Evolutionary conservation across 37 sponge, comb jelly and placozoan species (phyloP), one percentile per base, ranked within the genome.

Genomic region (Diacarnus erythraeanus): DNA sequence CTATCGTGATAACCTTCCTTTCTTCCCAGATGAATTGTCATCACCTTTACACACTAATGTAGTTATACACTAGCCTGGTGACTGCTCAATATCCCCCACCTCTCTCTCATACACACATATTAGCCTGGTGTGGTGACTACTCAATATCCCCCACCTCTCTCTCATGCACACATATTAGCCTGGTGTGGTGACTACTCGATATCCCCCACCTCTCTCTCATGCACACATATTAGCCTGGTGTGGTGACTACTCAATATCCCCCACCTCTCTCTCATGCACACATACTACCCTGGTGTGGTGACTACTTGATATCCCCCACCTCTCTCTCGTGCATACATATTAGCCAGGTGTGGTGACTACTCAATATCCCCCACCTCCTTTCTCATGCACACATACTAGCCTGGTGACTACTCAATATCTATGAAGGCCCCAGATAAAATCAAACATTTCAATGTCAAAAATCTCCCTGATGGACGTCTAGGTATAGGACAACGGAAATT

Each of bases 381-480:
- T 29, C 12, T 18, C 37, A 15, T 67, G 5, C 37, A 17, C 33
- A 33, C 73, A 36, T 43, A 38, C 63, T 77, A 95, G 97, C 89
- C 92, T 51, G 97, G 97, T 29, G 94, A 97, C 57, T 97, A 73
- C 72, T 97, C 97, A 0, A 86, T 97, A 61, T 97, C 97, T 3
- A 85, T 97, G 92, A 97, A 97, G 74, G 92, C 97, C 12, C 87
- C 92, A n/a, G 91, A 88, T 35, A 77, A 88, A 75, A 87, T 91
- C 69, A 97, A 97, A 71, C 97, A 97, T 77, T 97, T 97, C 74
- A 88, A 88, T 69, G 86, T 97, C 8, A 88, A 97, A 82, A 78
- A 71, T 38, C 87, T 93, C 22, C 61, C 81, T 35, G 91, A 90
- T 58, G 86, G 84, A 20, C 82, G 86, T 64, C 84, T 86, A 76